Base-by-base conservation (phyloP, 35 echinoderm and acorn worm species). In the Apostichopus parvimensis region DNA sequence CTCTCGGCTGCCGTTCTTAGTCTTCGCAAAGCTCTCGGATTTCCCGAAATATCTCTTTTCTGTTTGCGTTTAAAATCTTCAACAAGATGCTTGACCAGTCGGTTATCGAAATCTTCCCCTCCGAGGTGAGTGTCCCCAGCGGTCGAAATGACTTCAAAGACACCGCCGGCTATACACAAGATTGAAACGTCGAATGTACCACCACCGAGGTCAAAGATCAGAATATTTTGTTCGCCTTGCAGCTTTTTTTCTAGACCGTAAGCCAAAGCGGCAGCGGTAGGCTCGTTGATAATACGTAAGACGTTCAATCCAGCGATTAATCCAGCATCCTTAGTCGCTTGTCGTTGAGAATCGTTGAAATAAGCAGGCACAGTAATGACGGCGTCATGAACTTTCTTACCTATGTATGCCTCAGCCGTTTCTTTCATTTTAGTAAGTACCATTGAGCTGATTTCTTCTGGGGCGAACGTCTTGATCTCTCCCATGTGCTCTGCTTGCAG, bases 371-470 rank as follows among this genome's bases (percentile, higher is more conserved):
- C 96, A 68, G 96, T 98, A 22, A 98, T 80, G 88, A 98, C 96
- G 25, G 94, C 96, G 73, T 95, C 82, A 9, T 54, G 17, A 6
- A 62, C 93, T 65, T 93, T 93, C 84, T 93, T 95, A 26, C 96
- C 96, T 5, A 98, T 79, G 56, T 94, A 98, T 18, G 96, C 94
- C 62, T 98, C 92, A 28, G 96, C 96, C 25, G 96, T 98, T 62
- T 98, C 94, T 60, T 94, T 98, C 96, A 98, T 98, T 57, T 98
- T 98, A 25, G 87, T 23, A 4, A 98, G 89, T 0, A 98, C 96
- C 96, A 98, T 98, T 18, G 96, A 98, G 87, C 96, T 98, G 90
- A 98, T 95, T 87, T 95, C 96, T 62, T 98, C 96, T 11, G 96
- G 94, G 17, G 94, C 70, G 28, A 95, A 94, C 18, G 83, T 89